Evolutionary conservation across 2,113 vertebrate species (phyloP).

Genomic region (Calonectris borealis): DNA sequence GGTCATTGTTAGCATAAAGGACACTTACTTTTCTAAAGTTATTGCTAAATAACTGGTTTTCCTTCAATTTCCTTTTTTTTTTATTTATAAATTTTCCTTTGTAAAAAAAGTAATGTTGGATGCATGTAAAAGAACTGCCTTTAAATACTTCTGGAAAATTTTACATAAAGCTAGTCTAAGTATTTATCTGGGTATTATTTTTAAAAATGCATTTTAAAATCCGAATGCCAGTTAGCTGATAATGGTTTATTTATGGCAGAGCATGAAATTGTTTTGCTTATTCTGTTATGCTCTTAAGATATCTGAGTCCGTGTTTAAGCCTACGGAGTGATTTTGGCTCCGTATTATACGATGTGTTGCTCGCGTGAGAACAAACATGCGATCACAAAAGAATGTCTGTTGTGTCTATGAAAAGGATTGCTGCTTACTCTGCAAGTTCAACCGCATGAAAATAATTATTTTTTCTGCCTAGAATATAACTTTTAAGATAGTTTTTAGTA

Average conservation of each 20-base stretch:
- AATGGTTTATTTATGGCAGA: background rate
- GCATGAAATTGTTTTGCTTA: background rate
- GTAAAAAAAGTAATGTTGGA: background rate
- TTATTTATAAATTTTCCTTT: background rate
- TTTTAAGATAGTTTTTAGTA: background rate
- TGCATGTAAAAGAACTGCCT: background rate
- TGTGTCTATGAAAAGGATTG: background rate
- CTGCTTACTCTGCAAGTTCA: background rate
- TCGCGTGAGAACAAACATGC: background rate
- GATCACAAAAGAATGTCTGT: background rate
- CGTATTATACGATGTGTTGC: background rate
- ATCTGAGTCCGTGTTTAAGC: background rate
- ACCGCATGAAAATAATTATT: accelerated
- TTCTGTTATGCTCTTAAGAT: background rate
- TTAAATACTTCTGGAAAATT: background rate
- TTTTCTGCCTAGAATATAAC: background rate
- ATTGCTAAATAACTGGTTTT: background rate
- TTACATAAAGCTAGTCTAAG: background rate
- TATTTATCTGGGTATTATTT: background rate
- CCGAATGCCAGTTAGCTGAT: background rate
- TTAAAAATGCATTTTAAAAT: background rate
- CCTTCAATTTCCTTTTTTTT: background rate
- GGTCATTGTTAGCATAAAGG: background rate
- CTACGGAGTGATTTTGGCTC: background rate
- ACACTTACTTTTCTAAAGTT: background rate